phyloP scores from a whole-genome alignment of 2,113 vertebrate genomes.

The Heliornis fulica region DNA sequence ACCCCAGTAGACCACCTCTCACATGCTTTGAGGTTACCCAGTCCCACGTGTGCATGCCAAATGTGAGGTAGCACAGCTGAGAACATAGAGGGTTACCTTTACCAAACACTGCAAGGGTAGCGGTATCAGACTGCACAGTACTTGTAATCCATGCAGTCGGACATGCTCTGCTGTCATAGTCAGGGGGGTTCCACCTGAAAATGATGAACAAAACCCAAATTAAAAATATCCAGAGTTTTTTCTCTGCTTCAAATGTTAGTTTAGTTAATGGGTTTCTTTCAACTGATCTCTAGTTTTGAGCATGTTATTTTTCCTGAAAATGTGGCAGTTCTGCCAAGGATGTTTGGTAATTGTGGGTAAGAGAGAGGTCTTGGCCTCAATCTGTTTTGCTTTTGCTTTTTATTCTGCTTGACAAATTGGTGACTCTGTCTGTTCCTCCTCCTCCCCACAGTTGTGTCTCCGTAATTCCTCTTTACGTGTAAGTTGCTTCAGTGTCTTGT shows the following conservation, averaged over 20 bases:
- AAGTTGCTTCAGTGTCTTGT: neutral
- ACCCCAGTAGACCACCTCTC: neutral
- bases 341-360: neutral
- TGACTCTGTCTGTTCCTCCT: neutral
- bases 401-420: neutral
- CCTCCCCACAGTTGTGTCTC: neutral
- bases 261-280: neutral
- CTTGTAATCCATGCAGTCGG: neutral
- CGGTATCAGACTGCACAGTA: neutral
- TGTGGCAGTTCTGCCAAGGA: neutral
- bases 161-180: neutral
- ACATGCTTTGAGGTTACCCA: neutral
- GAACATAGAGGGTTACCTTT: neutral
- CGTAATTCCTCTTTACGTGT: neutral
- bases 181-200: neutral
- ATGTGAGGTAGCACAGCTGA: conserved; percentile 9
- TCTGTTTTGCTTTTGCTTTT: neutral
- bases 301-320: neutral
- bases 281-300: neutral
- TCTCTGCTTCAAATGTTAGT: neutral
- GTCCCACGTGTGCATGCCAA: neutral
- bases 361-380: neutral
- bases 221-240: neutral
- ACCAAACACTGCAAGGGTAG: neutral
- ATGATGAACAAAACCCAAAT: neutral